Percentiles rank a stretch among this genome's conserved stretches.
Conservation (phyloP, 2,797 vertebrate genomes). For the Darevskia mixta region DNA sequence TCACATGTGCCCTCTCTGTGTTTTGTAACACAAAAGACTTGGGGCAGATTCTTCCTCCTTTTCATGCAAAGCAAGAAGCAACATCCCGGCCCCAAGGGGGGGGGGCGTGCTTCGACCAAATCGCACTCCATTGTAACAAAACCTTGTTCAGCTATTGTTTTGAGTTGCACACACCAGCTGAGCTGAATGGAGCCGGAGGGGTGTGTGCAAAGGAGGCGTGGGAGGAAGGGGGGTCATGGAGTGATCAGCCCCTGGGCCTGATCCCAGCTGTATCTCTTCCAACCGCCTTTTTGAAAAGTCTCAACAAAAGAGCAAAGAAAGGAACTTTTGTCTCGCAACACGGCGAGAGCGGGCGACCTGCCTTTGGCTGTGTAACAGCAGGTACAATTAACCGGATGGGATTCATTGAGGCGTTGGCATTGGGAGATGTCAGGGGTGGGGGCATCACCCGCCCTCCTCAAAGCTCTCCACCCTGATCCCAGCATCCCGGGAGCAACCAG, state of each 20-base stretch:
- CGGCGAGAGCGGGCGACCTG: constrained; percentile 48
- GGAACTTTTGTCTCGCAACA: constrained; percentile 69
- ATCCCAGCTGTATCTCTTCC: constrained; percentile 72
- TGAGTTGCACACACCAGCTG: constrained; percentile 63
- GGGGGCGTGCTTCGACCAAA: constrained; percentile 17
- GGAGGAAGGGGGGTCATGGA: background rate
- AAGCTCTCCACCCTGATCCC: constrained; percentile 14
- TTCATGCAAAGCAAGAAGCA: background rate
- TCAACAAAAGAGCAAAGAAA: constrained; percentile 72
- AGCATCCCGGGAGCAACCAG: constrained; percentile 46
- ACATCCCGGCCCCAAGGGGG: background rate
- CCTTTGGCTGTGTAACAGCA: constrained; percentile 53
- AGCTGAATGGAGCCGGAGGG: constrained; percentile 59
- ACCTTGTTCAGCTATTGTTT: constrained; percentile 58
- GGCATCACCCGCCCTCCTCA: background rate
- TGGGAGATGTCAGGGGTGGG: constrained; percentile 38
- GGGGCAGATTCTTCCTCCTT: background rate
- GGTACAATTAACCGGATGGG: constrained; percentile 65
- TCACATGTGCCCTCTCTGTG: constrained; percentile 31
- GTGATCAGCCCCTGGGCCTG: constrained; percentile 71
- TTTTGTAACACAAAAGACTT: constrained; percentile 47
- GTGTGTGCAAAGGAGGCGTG: constrained; percentile 30
- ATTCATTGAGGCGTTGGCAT: constrained; percentile 58
- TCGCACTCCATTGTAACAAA: constrained; percentile 18
- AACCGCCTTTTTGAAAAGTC: constrained; percentile 60